phyloP scores from a whole-genome alignment of 1,140 invertebrate genomes.

The Polyergus mexicanus region DNA sequence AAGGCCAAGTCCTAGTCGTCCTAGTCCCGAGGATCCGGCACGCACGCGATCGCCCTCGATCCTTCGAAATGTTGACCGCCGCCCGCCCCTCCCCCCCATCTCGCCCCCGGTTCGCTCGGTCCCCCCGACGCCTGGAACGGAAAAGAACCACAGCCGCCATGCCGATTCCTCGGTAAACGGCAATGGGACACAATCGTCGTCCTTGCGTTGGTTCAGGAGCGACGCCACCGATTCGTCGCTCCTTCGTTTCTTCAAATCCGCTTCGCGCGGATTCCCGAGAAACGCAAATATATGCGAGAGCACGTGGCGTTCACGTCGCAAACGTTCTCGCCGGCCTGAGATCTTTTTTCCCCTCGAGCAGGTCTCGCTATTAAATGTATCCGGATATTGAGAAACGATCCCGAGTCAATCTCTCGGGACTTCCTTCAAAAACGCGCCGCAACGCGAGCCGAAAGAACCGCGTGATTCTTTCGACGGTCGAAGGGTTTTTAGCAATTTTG shows the following conservation, averaged over 20 bases:
- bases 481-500: conserved; percentile 22
- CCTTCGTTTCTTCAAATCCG: conserved; percentile 19
- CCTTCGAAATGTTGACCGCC: conserved; percentile 37
- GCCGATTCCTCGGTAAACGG: conserved; percentile 22
- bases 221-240: background rate
- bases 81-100: too few species aligned
- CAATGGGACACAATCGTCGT: conserved; percentile 22
- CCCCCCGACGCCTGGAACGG: background rate
- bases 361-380: conserved; percentile 44
- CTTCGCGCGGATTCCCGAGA: conserved; percentile 1
- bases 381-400: conserved; percentile 31
- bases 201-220: conserved; percentile 14
- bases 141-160: background rate
- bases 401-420: conserved; percentile 10
- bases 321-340: conserved; percentile 46
- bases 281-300: conserved; percentile 47
- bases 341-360: conserved; percentile 15
- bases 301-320: conserved; percentile 11
- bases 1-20: conserved; percentile 80
- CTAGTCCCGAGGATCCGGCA: conserved; percentile 47
- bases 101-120: background rate
- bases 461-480: conserved; percentile 29
- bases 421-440: conserved; percentile 26
- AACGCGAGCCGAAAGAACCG: conserved; percentile 31
- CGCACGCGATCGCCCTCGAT: conserved; percentile 40